Percentiles rank a stretch among this genome's conserved stretches.
Conservation (phyloP, 1,140 invertebrate species). For the Ylistrum balloti region DNA sequence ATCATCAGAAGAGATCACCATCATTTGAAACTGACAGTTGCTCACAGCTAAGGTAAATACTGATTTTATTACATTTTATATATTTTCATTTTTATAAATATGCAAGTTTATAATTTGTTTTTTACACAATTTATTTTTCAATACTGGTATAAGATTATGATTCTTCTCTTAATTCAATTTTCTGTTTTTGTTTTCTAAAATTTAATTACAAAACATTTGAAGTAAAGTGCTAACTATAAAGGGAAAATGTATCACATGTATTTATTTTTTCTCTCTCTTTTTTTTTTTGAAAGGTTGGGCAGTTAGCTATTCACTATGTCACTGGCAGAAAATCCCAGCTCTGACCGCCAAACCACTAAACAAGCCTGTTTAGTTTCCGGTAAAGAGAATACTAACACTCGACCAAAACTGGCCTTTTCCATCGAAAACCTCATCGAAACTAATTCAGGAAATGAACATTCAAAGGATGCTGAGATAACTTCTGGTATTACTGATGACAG, state of each 20-base stretch:
- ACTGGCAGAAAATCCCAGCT: neutral
- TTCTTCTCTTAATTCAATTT: too few relatives aligned
- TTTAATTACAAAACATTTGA: too few relatives aligned
- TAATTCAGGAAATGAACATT: constrained; percentile 43
- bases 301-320: neutral
- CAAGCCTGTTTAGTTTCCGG: neutral
- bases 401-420: constrained; percentile 74
- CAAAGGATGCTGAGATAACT: constrained; percentile 51
- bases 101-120: too few relatives aligned
- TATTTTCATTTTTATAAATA: too few relatives aligned
- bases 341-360: constrained; percentile 17
- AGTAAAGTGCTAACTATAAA: too few relatives aligned
- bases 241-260: too few relatives aligned
- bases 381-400: constrained; percentile 54
- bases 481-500: constrained; percentile 5
- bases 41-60: neutral
- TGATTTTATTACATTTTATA: neutral
- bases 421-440: constrained; percentile 76
- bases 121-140: too few relatives aligned
- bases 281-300: neutral
- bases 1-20: neutral
- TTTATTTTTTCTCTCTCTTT: too few relatives aligned
- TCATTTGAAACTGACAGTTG: neutral
- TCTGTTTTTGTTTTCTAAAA: too few relatives aligned
- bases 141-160: too few relatives aligned